Base-by-base conservation (phyloP, 2,113 vertebrate genomes). In the Callithrix jacchus region DNA sequence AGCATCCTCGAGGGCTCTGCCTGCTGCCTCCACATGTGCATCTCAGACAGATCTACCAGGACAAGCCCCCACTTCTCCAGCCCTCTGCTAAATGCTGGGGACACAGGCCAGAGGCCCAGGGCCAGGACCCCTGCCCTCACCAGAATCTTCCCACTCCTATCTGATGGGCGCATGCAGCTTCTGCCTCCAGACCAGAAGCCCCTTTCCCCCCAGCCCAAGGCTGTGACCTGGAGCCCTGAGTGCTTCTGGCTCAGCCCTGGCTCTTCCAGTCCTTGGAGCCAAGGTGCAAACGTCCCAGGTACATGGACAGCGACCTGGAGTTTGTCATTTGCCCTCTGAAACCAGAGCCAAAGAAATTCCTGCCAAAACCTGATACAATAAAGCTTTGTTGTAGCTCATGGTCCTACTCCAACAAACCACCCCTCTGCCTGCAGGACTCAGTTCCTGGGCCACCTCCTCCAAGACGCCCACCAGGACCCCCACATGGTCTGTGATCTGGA, bases 171-270 rank as follows among this genome's bases (percentile, higher is more conserved):
- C 0, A 9, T 42, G 45, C 42, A 4, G 32, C 79, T 42, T 64
- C 21, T 27, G 80, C 80, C 73, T 35, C 18, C 14, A 17, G 40
- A 3, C 37, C 70, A 12, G 20, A 68, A 12, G 6, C 66, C 0
- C 2, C 56, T 61, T 52, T 21, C 2, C 3, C 54, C n/a, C 30
- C 0, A 0, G 35, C 7, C 42, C 49, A 13, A 0, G 1, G 10
- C 77, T 13, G 5, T 7, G 40, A n/a, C n/a, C 87, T 2, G 54
- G 23, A 56, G 25, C 54, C 40, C 9, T 0, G 5, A 10, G 17
- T 0, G 13, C 68, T 45, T 54, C 32, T 2, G 2, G 5, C 61
- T 40, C 18, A 11, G 82, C 64, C 76, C 35, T 2, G 8, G 58
- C 61, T 27, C 54, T 6, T 40, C 54, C 45, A 5, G 20, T 5